These are phyloP conservation scores for Drosophila hydei DNA, from an alignment of 1,140 invertebrate species.

Conservation along the genomic window DNA sequence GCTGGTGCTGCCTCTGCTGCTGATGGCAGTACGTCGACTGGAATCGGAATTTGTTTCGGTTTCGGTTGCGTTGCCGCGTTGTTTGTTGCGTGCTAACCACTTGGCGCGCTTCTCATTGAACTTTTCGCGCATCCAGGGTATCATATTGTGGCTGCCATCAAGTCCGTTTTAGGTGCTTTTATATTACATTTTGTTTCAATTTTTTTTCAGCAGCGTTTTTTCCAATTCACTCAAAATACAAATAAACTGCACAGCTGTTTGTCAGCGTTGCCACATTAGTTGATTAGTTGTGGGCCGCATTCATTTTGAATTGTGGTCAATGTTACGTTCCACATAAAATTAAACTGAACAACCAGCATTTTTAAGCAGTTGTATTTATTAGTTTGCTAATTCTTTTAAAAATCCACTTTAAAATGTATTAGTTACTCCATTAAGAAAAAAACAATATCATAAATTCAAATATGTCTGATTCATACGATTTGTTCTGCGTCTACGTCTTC, in stretches of 20 bases:
- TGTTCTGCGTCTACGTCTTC: not conserved
- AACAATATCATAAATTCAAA: not conserved
- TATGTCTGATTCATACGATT: not conserved
- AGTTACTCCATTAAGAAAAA: not conserved
- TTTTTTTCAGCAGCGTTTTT: constrained; percentile 21
- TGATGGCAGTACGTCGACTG: constrained; percentile 15
- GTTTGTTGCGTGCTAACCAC: constrained; percentile 74
- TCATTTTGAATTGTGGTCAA: not conserved
- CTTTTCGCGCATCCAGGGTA: constrained; percentile 83
- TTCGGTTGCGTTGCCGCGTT: constrained; percentile 29
- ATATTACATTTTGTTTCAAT: constrained; percentile 35
- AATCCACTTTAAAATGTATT: no score
- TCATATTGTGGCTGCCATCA: constrained; percentile 72
- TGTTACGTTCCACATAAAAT: not conserved
- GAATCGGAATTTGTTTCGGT: constrained; percentile 25
- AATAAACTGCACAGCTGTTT: constrained; percentile 56
- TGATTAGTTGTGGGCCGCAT: not conserved
- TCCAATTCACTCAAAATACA: constrained; percentile 46
- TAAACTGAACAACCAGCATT: not conserved
- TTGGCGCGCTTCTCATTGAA: constrained; percentile 77
- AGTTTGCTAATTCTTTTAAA: no score
- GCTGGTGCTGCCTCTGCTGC: constrained; percentile 6
- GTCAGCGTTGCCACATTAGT: constrained; percentile 31
- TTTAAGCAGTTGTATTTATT: not conserved
- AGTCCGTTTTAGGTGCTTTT: constrained; percentile 32